phyloP scores from a whole-genome alignment of 2,888 invertebrate species.

The Apotomis betuletana region DNA sequence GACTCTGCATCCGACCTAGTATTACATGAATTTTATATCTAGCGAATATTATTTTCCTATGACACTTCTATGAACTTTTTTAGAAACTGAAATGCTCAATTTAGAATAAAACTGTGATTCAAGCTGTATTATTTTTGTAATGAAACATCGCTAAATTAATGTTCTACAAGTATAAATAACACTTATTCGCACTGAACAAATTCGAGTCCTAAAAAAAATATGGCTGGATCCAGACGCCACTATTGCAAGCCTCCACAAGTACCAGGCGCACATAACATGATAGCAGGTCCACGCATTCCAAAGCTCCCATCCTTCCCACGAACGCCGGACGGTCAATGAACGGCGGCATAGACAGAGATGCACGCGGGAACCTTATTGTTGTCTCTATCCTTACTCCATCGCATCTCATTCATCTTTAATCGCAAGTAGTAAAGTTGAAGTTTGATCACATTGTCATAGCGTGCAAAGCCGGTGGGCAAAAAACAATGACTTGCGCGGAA shows the following conservation, averaged over 20 bases:
- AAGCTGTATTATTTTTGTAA: too few relatives aligned
- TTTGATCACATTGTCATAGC: slow-evolving; percentile 43
- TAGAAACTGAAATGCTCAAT: too few relatives aligned
- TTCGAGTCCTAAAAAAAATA: too few relatives aligned
- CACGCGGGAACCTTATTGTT: slow-evolving; percentile 67
- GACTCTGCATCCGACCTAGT: too few relatives aligned
- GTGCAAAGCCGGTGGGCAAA: slow-evolving; percentile 59
- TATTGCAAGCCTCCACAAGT: slow-evolving; percentile 71
- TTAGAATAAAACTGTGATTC: too few relatives aligned
- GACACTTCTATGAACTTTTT: too few relatives aligned
- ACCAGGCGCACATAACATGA: slow-evolving; percentile 65
- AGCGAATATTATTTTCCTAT: too few relatives aligned
- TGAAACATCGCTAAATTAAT: too few relatives aligned
- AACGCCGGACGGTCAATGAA: slow-evolving; percentile 56
- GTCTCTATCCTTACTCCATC: slow-evolving; percentile 47
- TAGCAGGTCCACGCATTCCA: slow-evolving; percentile 68
- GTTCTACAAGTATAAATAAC: too few relatives aligned
- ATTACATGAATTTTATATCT: too few relatives aligned
- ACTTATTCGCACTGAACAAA: too few relatives aligned
- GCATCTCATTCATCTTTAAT: slow-evolving; percentile 43
- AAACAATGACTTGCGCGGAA: slow-evolving; percentile 47
- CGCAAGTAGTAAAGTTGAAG: background rate
- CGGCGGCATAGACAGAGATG: slow-evolving; percentile 65
- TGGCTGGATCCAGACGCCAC: slow-evolving; percentile 49
- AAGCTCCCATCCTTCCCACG: slow-evolving; percentile 61